Base-by-base conservation (phyloP, 1,140 invertebrate species). In the Nomia melanderi region DNA sequence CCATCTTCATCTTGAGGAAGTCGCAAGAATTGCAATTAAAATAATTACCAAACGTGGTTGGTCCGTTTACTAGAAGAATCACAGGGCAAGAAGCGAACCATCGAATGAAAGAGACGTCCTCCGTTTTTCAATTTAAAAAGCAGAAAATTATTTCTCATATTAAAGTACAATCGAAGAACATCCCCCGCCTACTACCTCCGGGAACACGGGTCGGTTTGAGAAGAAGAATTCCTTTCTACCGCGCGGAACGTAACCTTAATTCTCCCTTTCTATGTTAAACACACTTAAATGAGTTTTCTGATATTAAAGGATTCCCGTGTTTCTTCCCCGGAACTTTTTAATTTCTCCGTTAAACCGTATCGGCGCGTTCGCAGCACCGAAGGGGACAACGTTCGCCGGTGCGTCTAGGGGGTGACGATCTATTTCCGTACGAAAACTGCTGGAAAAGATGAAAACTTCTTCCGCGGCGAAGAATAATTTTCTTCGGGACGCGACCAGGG, bases 401-500 rank as follows among this genome's bases (percentile, higher is more conserved):
- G 1, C 54, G 54, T n/a, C 47, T 6, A n/a, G n/a, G 20, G 44
- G 47, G 47, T 17, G n/a, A 9, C 54, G 29, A 65, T 31, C 41
- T 65, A 47, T 65, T 63, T 44, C 36, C 56, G 56, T 59, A 20
- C 25, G 41, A 47, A 31, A 44, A 64, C 41, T 31, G 63, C 27
- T 50, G 41, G 29, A 47, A 47, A 62, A 39, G 59, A 27, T 17
- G 12, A 6, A 29, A 36, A 31, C 56, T 76, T 47, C 39, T 66
- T 31, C 54, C 4, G 23, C 11, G 12, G 39, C 23, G 65, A 17
- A 29, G 54, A 69, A 76, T 69, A 76, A 76, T 50, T 47, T 76
- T 59, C 73, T 60, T 50, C 29, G 31, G 64, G 31, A 47, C 39
- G 20, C 29, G 12, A 17, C 27, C 39, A 60, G 11, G 23, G 65